Evolutionary conservation across 1,140 invertebrate species (phyloP), one percentile per base, ranked within the genome.

Genomic region (Aphelenchoides fujianensis): DNA sequence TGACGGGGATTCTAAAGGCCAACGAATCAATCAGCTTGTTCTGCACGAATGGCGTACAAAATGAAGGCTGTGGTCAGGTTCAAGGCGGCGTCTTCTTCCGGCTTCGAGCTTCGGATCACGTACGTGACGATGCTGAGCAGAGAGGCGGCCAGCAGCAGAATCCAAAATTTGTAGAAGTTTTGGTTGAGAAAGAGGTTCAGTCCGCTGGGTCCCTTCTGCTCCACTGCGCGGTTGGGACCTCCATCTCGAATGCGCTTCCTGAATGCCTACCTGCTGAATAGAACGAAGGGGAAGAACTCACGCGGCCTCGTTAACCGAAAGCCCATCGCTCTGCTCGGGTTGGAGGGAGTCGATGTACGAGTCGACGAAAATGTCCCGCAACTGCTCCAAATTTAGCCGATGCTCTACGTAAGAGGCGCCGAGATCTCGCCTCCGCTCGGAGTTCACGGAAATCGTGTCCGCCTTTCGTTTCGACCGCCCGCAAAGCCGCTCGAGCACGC

Each of bases 11-110:
- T 2, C 81, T 84, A 48, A 81, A 66, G 2, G 81, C 82, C 71
- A 77, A 82, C 63, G 82, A 84, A 28, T 84, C 70, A 66, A 84
- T 84, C 12, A 83, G 68, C 9, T 73, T 54, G 68, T 82, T 68
- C 71, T 7, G 78, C 82, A 59, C 79, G 80, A 66, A 74, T 72
- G 16, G 83, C 64, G 48, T 84, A n/a, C 9, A 79, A 61, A 37
- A 79, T 79, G 30, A 73, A 53, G 0, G 77, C 74, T 36, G 72
- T 75, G 36, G 79, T 79, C 31, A 76, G 68, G 36, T 79, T 79
- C 9, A 79, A 62, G 1, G 74, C 64, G 27, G 69, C 71, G 54
- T 69, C 73, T 32, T 36, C 37, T 2, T 74, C 71, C n/a, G 53
- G 71, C 27, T 67, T 63, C 19, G 72, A 52, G 32, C 73, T n/a